Evolutionary conservation across 2,888 invertebrate species (phyloP), one percentile per base, ranked within the genome.

Genomic region (Polydrusus tereticollis): DNA sequence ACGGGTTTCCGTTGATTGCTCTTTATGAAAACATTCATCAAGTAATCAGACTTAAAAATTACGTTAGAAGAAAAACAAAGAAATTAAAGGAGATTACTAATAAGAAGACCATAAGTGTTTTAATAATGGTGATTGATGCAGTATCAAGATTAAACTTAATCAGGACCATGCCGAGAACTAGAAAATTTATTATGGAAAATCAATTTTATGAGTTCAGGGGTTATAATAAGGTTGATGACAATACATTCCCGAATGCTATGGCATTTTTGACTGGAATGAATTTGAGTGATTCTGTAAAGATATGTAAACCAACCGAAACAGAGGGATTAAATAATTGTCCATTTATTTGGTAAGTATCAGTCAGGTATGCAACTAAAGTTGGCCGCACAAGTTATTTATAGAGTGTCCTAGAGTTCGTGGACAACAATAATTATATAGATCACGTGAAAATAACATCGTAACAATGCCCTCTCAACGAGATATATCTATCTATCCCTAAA

Each of bases 231-330:
- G 89, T 94, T 73, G 95, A 91, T 6, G 96, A 96, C 81, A 97
- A 97, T 80, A 97, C 96, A 0, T 95, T 94, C 81, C 95, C 97
- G 0, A 98, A 97, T 85, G 85, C 97, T 59, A 92, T 96, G 89
- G 94, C 96, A 0, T 88, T 93, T 50, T 86, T 94, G 12, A 91
- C 93, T 0, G 97, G 96, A 0, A 87, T 89, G 72, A 82, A 85
- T 69, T 23, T n/a, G 5, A n/a, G 5, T 4, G 47, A 47, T 47
- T 21, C 47, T 23, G 1, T 6, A 2, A 47, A 23, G 2, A 47
- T 23, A 12, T 88, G 88, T 76, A 83, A 86, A 26, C 88, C 89
- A n/a, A 87, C 57, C 63, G 81, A 82, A 38, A 57, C 85, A 60
- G 88, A 88, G 82, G 89, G 89, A 47, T 82, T 92, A 57, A 94